phyloP scores from a whole-genome alignment of 2,888 invertebrate genomes.

The Dicroscelio sp. region DNA sequence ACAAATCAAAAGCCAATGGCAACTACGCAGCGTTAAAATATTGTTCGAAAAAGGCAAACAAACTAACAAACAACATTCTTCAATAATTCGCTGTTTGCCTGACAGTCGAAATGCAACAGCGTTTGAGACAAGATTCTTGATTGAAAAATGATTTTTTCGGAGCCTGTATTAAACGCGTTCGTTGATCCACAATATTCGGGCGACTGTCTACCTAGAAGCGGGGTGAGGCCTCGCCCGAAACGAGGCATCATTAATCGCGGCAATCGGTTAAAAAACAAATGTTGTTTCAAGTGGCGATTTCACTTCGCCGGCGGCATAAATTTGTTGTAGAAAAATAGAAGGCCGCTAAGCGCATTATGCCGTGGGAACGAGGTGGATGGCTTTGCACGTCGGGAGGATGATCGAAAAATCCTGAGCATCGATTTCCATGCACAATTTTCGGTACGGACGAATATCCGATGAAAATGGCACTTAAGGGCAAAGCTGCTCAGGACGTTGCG shows the following conservation, averaged over 20 bases:
- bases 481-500: constrained; percentile 69
- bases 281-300: constrained; percentile 85
- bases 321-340: constrained; percentile 90
- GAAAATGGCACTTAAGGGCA: constrained; percentile 78
- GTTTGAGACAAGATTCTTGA: no score
- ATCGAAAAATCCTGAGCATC: constrained; percentile 81
- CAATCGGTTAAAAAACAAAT: constrained; percentile 86
- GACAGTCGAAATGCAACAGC: no score
- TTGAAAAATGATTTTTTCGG: no score
- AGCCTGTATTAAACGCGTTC: no score
- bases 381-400: constrained; percentile 71
- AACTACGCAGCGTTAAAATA: no score
- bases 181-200: no score
- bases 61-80: no score
- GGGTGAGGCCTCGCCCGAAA: no score
- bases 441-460: constrained; percentile 69
- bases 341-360: constrained; percentile 90
- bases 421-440: constrained; percentile 79
- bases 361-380: constrained; percentile 85
- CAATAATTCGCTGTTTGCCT: no score
- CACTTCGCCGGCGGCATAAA: constrained; percentile 89
- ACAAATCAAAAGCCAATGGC: neutral
- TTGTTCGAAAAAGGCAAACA: no score
- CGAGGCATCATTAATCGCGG: neutral
- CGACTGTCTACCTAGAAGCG: no score